Conservation (phyloP, 2,888 invertebrate genomes). For the Taphrorychus bicolor region DNA sequence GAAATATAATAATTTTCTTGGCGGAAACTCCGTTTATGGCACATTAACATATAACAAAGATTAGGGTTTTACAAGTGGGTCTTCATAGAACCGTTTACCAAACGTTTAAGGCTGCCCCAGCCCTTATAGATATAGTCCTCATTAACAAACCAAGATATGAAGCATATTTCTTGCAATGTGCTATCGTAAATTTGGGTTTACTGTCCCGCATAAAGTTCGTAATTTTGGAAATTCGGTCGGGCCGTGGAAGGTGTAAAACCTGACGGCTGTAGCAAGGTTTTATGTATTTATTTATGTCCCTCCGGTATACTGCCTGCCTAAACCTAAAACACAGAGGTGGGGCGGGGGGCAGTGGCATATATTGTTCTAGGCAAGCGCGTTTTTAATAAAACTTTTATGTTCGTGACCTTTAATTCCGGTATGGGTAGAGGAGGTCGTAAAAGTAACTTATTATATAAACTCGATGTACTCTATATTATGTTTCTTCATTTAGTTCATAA, state of each 20-base stretch:
- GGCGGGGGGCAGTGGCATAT: too few relatives aligned
- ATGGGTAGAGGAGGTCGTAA: not conserved
- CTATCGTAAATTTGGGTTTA: not conserved
- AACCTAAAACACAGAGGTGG: not conserved
- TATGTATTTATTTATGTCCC: not conserved
- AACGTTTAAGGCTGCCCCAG: too few relatives aligned
- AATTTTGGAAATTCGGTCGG: not conserved
- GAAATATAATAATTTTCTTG: too few relatives aligned
- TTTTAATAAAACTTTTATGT: not conserved
- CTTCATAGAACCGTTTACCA: too few relatives aligned
- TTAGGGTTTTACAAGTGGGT: too few relatives aligned
- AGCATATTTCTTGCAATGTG: not conserved
- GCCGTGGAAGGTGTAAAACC: not conserved
- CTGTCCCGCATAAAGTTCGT: not conserved
- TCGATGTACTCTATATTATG: not conserved
- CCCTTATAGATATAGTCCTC: too few relatives aligned
- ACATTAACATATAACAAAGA: too few relatives aligned
- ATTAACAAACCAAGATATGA: too few relatives aligned
- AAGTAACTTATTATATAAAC: not conserved
- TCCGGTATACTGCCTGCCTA: not conserved
- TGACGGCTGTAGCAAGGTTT: not conserved
- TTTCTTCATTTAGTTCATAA: too few relatives aligned
- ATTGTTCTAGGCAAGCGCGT: not conserved
- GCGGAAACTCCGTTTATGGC: too few relatives aligned
- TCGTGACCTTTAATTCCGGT: not conserved